These are phyloP conservation scores for Gorsachius magnificus DNA, from an alignment of 2,797 vertebrate species.

Conservation along the genomic window DNA sequence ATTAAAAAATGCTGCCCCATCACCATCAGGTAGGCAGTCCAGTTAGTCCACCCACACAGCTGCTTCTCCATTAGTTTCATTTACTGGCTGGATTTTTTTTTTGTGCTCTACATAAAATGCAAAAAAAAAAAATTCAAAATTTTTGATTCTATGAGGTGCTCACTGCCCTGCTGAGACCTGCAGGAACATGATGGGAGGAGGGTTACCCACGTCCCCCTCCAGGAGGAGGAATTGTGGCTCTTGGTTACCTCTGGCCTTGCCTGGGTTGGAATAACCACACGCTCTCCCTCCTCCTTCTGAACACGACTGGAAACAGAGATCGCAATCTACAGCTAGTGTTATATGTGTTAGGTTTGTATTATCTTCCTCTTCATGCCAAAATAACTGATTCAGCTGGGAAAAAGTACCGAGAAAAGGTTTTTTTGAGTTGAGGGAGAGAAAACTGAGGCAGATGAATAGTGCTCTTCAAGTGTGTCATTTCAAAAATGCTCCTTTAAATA, in stretches of 20 bases:
- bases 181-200: not conserved
- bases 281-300: not conserved
- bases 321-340: not conserved
- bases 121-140: not conserved
- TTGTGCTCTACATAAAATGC: not conserved
- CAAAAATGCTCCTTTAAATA: not conserved
- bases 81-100: not conserved
- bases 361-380: not conserved
- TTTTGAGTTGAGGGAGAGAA: not conserved
- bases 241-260: not conserved
- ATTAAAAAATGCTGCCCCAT: not conserved
- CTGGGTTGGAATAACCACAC: not conserved
- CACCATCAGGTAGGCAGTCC: too few species aligned
- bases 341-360: not conserved
- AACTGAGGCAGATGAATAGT: not conserved
- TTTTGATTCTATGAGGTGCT: not conserved
- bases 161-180: not conserved
- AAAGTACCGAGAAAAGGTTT: not conserved
- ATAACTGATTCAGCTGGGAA: not conserved
- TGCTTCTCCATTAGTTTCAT: not conserved
- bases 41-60: not conserved
- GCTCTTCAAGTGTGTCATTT: not conserved
- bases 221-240: not conserved
- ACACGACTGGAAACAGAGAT: fast-evolving
- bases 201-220: not conserved